Conservation (phyloP, 2,888 invertebrate species). For the Ectropis crepuscularia region DNA sequence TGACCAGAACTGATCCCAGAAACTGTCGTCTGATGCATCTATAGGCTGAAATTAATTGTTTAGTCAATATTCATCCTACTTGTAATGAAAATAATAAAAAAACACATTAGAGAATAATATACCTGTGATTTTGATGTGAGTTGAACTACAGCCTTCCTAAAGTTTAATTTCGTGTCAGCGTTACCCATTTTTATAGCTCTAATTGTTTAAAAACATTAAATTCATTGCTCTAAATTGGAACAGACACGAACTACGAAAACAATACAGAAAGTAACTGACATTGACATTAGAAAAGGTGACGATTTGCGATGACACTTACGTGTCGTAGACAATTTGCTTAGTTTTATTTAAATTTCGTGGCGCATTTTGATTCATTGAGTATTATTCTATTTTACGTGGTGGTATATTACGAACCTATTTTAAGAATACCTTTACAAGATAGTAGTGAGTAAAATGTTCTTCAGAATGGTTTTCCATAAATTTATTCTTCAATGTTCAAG, state of each 20-base stretch:
- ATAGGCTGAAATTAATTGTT: conserved; percentile 88
- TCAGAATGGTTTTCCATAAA: no score
- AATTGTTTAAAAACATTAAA: conserved; percentile 57
- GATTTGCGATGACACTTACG: conserved; percentile 33
- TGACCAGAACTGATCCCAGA: conserved; percentile 99
- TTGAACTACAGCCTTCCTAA: conserved; percentile 98
- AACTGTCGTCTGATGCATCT: conserved; percentile 94
- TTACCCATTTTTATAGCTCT: conserved; percentile 92
- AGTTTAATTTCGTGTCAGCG: conserved; percentile 98
- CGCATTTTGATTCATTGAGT: no score
- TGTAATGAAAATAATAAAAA: conserved; percentile 31
- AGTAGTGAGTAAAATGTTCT: no score
- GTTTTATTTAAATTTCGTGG: conserved; percentile 3
- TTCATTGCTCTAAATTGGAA: conserved; percentile 62
- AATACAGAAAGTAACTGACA: conserved; percentile 49
- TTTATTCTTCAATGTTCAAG: no score
- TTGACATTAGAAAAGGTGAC: conserved; percentile 4
- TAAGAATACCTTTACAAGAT: no score
- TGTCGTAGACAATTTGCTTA: conserved; percentile 47
- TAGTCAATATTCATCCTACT: conserved; percentile 49
- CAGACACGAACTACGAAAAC: conserved; percentile 55
- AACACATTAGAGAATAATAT: conserved; percentile 42
- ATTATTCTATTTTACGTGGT: no score
- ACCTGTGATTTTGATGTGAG: conserved; percentile 98
- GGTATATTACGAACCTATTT: no score